phyloP scores from a whole-genome alignment of 2,113 vertebrate genomes.

The Dicrurus megarhynchus region DNA sequence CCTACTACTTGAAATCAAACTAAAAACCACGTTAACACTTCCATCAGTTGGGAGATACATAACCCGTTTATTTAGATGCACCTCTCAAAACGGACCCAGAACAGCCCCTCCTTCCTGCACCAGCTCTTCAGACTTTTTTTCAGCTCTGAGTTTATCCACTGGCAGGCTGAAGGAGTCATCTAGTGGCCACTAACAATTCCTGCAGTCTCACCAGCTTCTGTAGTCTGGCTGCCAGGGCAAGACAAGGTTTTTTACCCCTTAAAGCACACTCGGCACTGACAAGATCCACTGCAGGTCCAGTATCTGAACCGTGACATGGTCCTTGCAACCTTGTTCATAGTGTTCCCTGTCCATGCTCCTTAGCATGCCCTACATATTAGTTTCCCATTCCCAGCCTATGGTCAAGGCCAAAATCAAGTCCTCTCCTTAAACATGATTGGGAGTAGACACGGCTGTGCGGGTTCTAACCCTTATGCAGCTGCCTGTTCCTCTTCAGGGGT shows the following conservation, averaged over 20 bases:
- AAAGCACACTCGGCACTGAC: not conserved
- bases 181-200: conserved; percentile 32
- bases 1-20: not conserved
- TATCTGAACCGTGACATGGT: fast-evolving
- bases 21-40: not conserved
- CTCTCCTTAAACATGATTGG: not conserved
- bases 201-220: not conserved
- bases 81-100: fast-evolving
- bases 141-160: not conserved
- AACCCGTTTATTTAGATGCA: not conserved
- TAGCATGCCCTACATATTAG: fast-evolving
- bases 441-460: fast-evolving
- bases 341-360: fast-evolving
- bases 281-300: not conserved
- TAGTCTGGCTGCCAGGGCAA: not conserved
- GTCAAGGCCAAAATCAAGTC: not conserved
- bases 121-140: not conserved
- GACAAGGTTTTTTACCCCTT: not conserved
- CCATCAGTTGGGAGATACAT: not conserved
- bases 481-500: not conserved
- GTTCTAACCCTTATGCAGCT: not conserved
- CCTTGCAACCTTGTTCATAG: not conserved
- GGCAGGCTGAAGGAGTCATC: conserved; percentile 54
- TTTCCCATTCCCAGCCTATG: not conserved
- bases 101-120: not conserved